Evolutionary conservation across 2,113 vertebrate genomes (phyloP), one percentile per base, ranked within the genome.

Genomic region (Nannobrachium achirus): DNA sequence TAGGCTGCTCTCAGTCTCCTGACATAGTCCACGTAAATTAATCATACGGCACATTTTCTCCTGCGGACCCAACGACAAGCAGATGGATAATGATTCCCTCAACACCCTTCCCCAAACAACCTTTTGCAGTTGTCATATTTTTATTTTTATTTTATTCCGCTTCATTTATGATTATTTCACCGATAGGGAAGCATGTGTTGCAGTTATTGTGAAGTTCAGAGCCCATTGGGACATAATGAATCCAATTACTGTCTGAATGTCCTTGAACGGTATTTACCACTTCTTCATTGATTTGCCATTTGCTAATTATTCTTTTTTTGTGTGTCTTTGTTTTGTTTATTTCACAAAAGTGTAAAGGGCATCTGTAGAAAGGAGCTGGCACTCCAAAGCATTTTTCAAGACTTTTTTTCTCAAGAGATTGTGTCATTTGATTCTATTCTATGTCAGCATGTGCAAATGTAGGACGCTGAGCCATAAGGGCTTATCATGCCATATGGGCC

Each of bases 1-100:
- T 82, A 45, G 73, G 49, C 63, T 72, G 20, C 55, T 1, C 45
- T 80, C 52, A 56, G 20, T 77, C 25, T 66, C 61, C 56, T 78
- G 83, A 82, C 73, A 44, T 45, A 63, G 48, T 66, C 33, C 60
- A 63, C 56, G 66, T 79, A 73, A 80, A 83, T 86, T 33, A 83
- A 85, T 88, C 81, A 77, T 69, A 66, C 44, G 61, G 76, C 71
- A 89, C 63, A 64, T 69, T 16, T 66, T 58, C 62, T 69, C 55
- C 42, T 40, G 76, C 63, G 63, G 66, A 75, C 50, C 57, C 51
- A 44, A 52, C 76, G 69, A 82, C 70, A 69, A 53, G 71, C 46
- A 61, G 70, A 62, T 85, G 69, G 81, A 75, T 76, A 70, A 78
- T 69, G 55, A 48, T 76, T 53, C 58, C 61, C 63, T 71, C 41